Evolutionary conservation across 2,113 vertebrate genomes (phyloP), one percentile per base, ranked within the genome.

Genomic region (Choloepus hoffmanni): DNA sequence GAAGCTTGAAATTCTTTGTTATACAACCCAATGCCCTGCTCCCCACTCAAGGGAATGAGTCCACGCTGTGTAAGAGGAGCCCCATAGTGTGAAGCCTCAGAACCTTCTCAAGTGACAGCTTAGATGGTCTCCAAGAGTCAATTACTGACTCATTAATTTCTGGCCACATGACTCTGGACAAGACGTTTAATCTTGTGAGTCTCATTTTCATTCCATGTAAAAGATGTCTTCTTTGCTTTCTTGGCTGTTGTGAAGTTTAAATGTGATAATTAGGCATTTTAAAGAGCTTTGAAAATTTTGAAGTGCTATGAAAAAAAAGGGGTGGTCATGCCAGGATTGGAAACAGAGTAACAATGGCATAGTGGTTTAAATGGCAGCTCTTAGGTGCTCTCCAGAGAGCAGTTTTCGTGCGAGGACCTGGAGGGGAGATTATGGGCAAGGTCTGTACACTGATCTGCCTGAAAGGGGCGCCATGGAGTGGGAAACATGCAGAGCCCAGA

Each of bases 401-500:
- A 62, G 60, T 21, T 55, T 68, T 68, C 26, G 5, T 21, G 15
- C 6, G 28, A 18, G 16, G 11, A 12, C 21, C 30, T 23, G 23
- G 15, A 33, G 45, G 53, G 5, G 24, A 40, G 36, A 30, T 13
- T 2, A 43, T 53, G 28, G 18, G 45, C 43, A 30, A n/a, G 9
- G 4, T 28, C 18, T 60, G 12, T 79, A 24, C n/a, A 0, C 12
- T 11, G 4, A 3, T 48, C 7, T 18, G 21, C 28, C 11, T 89
- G 72, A 48, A 85, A 33, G 53, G 33, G 33, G 55, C 3, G 10
- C 36, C 14, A n/a, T 45, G 8, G 82, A 68, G 60, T 5, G 2
- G n/a, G 33, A 33, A 26, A 23, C 8, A 0, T 62, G 6, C 11
- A 16, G 40, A 45, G 4, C 30, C 0, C 4, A 15, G 13, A 36